These are phyloP conservation scores for Chrysolina haemoptera DNA, from an alignment of 2,888 invertebrate species.

Conservation along the genomic window DNA sequence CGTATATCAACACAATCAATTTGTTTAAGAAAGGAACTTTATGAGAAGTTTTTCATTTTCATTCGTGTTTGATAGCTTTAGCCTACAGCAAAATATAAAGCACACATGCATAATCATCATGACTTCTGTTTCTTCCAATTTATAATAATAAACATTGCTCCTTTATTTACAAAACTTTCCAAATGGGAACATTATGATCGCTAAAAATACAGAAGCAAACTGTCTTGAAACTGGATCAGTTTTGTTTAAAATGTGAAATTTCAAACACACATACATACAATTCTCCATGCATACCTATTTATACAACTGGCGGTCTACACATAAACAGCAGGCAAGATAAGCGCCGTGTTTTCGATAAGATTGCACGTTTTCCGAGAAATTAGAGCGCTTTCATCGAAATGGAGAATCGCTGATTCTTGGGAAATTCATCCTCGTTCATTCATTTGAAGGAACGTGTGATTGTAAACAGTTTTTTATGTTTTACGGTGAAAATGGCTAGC, in stretches of 20 bases:
- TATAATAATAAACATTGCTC: not conserved
- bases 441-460: not conserved
- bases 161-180: not conserved
- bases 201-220: slow-evolving; percentile 16
- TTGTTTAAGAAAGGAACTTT: no score
- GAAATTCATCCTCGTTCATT: slow-evolving; percentile 13
- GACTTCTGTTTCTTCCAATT: not conserved
- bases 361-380: slow-evolving; percentile 23
- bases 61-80: not conserved
- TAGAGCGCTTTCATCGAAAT: not conserved
- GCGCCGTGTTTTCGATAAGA: slow-evolving; percentile 27
- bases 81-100: not conserved
- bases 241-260: slow-evolving; percentile 21
- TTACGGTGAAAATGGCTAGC: not conserved
- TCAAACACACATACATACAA: slow-evolving; percentile 1
- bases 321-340: slow-evolving; percentile 18
- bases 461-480: not conserved
- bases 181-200: slow-evolving; percentile 2
- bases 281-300: slow-evolving; percentile 2
- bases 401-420: slow-evolving; percentile 26
- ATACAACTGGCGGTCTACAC: slow-evolving; percentile 9
- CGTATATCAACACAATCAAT: no score
- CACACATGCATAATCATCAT: slow-evolving; percentile 3
- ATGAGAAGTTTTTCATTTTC: no score
- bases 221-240: slow-evolving; percentile 18